Percentiles rank a stretch among this genome's conserved stretches.
Conservation (phyloP, 2,113 vertebrate genomes). For the Phyllostomus hastatus region DNA sequence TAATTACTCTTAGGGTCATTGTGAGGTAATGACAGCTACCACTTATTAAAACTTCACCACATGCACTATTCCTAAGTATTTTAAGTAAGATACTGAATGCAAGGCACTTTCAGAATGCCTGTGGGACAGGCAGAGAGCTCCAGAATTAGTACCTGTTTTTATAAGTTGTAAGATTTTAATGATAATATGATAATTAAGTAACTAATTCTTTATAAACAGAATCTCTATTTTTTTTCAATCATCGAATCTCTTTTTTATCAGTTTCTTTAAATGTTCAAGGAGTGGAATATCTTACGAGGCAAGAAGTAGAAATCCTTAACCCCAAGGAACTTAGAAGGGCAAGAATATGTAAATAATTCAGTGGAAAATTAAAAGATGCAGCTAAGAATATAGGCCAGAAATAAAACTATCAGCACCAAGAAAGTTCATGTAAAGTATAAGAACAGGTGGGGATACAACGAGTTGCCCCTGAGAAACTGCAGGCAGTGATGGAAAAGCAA, state of each 20-base stretch:
- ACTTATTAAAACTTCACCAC: neutral
- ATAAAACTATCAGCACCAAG: neutral
- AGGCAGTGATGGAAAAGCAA: neutral
- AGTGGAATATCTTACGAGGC: neutral
- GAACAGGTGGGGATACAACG: neutral
- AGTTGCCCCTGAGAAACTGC: neutral
- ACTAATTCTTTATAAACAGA: neutral
- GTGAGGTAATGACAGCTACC: neutral
- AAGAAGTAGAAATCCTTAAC: neutral
- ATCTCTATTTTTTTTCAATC: neutral
- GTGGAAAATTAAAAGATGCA: neutral
- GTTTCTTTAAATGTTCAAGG: neutral
- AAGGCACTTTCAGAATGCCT: neutral
- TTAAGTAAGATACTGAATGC: neutral
- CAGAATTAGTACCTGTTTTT: neutral
- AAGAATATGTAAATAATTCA: constrained; percentile 21
- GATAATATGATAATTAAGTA: neutral
- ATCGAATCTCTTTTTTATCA: neutral
- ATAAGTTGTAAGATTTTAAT: neutral
- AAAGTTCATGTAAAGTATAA: neutral
- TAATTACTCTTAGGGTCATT: neutral
- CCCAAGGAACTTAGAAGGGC: neutral
- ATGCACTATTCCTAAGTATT: neutral
- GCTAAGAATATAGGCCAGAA: neutral
- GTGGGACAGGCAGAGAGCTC: neutral